phyloP scores from a whole-genome alignment of 2,888 invertebrate species.

The Dicyrtomina minuta region DNA sequence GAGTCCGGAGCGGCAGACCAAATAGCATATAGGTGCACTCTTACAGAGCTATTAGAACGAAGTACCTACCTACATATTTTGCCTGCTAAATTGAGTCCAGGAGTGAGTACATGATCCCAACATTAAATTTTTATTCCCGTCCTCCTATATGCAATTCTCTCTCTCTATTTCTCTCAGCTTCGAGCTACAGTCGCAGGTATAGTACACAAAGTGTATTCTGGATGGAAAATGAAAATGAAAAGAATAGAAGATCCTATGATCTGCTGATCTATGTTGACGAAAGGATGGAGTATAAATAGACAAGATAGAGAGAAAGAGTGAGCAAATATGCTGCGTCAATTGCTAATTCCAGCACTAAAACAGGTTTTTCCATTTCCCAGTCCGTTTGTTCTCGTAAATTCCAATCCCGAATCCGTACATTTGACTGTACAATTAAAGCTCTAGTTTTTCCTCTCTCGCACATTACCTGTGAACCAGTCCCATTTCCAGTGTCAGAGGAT shows the following conservation, averaged over 20 bases:
- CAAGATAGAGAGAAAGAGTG: neutral
- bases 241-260: neutral
- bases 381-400: neutral
- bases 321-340: neutral
- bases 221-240: neutral
- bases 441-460: too few relatives aligned
- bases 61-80: too few relatives aligned
- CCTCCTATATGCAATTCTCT: neutral
- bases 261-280: neutral
- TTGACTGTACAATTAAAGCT: too few relatives aligned
- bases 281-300: neutral
- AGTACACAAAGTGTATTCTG: neutral
- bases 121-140: slow-evolving; percentile 2
- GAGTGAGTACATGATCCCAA: too few relatives aligned
- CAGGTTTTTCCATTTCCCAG: neutral
- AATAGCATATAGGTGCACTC: too few relatives aligned
- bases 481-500: too few relatives aligned
- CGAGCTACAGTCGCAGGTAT: neutral
- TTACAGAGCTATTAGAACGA: too few relatives aligned
- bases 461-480: too few relatives aligned
- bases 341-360: slow-evolving; percentile 1
- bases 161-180: neutral
- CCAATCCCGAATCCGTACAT: too few relatives aligned
- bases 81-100: too few relatives aligned
- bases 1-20: too few relatives aligned